These are phyloP conservation scores for Hydrozoanthus tunicans DNA, from an alignment of 64 coral and sea anemone genomes.

Conservation along the genomic window DNA sequence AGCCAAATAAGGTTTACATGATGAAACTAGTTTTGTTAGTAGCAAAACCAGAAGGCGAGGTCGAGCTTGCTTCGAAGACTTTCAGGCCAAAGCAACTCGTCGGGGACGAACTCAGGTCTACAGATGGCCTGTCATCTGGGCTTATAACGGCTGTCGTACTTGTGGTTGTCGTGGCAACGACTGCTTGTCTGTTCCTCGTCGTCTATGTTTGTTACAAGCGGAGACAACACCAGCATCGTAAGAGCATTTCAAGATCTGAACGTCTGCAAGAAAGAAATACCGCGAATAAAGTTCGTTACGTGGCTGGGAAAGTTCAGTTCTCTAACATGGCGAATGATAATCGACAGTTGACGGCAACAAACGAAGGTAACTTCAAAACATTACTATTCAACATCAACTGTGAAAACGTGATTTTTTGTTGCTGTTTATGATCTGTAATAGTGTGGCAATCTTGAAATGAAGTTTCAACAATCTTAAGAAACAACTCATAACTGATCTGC, in stretches of 20 bases:
- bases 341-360: neutral
- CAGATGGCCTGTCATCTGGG: neutral
- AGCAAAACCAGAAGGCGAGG: neutral
- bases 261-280: neutral
- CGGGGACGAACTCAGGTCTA: neutral
- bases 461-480: too few relatives aligned
- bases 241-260: neutral
- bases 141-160: neutral
- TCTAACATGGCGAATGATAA: neutral
- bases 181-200: neutral
- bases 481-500: too few relatives aligned
- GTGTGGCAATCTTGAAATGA: too few relatives aligned
- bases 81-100: neutral
- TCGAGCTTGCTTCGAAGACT: constrained; percentile 23
- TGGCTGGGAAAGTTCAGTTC: neutral
- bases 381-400: too few relatives aligned
- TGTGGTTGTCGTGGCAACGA: neutral
- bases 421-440: too few relatives aligned
- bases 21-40: constrained; percentile 17
- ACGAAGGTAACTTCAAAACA: constrained; percentile 3
- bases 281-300: neutral
- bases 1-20: constrained; percentile 3
- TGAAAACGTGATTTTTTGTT: too few relatives aligned
- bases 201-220: neutral
- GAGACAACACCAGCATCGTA: neutral